Base-by-base conservation (phyloP, 2,888 invertebrate genomes). In the Aphidius colemani region DNA sequence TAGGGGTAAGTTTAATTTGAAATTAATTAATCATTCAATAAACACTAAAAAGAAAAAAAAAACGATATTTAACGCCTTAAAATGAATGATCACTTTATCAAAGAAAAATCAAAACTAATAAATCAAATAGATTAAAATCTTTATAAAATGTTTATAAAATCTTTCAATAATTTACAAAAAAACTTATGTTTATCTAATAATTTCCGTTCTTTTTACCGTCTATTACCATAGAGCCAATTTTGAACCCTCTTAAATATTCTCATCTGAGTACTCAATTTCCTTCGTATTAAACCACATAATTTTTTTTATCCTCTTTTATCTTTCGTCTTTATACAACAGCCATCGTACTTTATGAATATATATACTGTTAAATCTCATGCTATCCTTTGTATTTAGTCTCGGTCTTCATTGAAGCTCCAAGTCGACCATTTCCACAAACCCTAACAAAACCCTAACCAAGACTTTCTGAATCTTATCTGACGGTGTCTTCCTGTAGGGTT, bases 1-100 rank as follows among this genome's bases (percentile, higher is more conserved):
- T 95, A 81, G 95, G 95, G 89, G 95, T 95, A 86, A 90, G 92
- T 85, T 67, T 61, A 7, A 49, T 55, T 60, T 59, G 30, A 40
- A 9, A 10, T n/a, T 49, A 49, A 49, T 49, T n/a, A 18, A 18
- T 50, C 18, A 6, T 3, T 10, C 13, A 9, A 50, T 50, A 2
- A 50, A 3, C 50, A 13, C 56, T 50, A 53, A 58, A 57, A 57
- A 44, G 55, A 63, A n/a, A 58, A 50, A 56, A 64, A 49, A 18
- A 56, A 61, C 8, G 43, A 30, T 49, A 50, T 44, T 59, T n/a
- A 55, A 46, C 9, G 45, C 9, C 13, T 30, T 13, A 43, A 53
- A 66, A 66, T 57, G 53, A 59, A 18, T 18, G 13, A 18, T 18
- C 13, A 18, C 13, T 18, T 18, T 18, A 18, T 18, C 13, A 18